Evolutionary conservation across 1,140 invertebrate species (phyloP).

Genomic region (Drosophila lowei): DNA sequence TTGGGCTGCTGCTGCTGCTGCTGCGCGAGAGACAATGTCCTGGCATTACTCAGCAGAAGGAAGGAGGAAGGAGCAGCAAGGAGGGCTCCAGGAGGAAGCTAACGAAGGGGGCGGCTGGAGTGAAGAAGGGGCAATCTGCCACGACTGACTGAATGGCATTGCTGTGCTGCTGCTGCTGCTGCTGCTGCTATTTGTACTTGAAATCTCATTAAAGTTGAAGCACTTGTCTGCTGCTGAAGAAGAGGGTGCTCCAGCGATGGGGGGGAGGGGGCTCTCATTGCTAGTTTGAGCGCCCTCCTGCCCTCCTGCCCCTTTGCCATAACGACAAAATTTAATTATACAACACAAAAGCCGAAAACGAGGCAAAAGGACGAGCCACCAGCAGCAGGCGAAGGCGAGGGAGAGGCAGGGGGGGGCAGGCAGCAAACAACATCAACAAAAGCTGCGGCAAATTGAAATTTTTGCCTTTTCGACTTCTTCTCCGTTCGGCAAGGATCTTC

Average conservation of each 20-base stretch:
- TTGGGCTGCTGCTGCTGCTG: conserved; percentile 28
- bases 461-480: conserved; percentile 63
- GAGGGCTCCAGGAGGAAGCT: not conserved
- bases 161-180: not conserved
- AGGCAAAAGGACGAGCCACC: conserved; percentile 5
- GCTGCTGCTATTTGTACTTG: conserved; percentile 71
- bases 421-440: conserved; percentile 54
- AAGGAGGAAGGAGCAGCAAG: conserved; percentile 3
- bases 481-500: not conserved
- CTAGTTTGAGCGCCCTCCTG: conserved; percentile 13
- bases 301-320: conserved; percentile 11
- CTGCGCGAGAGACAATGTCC: conserved; percentile 62
- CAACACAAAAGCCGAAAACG: conserved; percentile 58
- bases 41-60: conserved; percentile 42
- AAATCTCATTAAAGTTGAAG: conserved; percentile 80
- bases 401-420: not conserved
- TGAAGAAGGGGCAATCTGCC: conserved; percentile 5
- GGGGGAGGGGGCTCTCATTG: not conserved
- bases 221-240: conserved; percentile 57
- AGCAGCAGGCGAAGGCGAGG: not conserved
- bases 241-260: conserved; percentile 6
- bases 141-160: conserved; percentile 32
- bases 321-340: conserved; percentile 69
- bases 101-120: not conserved
- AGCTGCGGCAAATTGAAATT: conserved; percentile 69